Evolutionary conservation across 2,888 invertebrate species (phyloP).

Genomic region (Melinaea menophilus): DNA sequence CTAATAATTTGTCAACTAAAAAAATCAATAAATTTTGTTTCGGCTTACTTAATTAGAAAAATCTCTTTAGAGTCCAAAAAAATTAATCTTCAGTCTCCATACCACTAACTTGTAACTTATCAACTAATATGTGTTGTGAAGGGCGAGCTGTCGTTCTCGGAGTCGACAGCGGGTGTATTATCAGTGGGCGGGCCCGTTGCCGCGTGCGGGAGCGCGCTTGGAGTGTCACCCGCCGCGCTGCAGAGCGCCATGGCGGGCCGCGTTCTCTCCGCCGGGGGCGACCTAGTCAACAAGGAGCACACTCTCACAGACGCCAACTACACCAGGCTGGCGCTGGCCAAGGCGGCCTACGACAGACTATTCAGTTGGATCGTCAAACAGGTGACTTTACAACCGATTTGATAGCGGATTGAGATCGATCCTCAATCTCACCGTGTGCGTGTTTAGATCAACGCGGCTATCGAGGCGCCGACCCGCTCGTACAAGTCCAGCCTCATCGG

Average conservation of each 20-base stretch:
- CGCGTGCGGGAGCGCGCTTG: slow-evolving; percentile 71
- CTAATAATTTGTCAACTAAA: too few species aligned
- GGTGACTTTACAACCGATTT: slow-evolving; percentile 38
- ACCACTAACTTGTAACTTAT: too few species aligned
- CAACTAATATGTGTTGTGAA: slow-evolving; percentile 36
- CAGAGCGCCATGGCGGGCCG: slow-evolving; percentile 88
- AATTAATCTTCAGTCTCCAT: too few species aligned
- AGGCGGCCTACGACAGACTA: slow-evolving; percentile 96
- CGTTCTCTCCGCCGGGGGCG: slow-evolving; percentile 93
- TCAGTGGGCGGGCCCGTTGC: slow-evolving; percentile 65
- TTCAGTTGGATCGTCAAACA: slow-evolving; percentile 95
- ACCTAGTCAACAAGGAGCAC: slow-evolving; percentile 86
- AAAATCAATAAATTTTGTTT: too few species aligned
- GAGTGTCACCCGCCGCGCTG: slow-evolving; percentile 82
- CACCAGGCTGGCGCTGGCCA: slow-evolving; percentile 94
- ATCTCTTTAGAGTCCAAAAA: too few species aligned
- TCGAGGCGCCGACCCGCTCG: slow-evolving; percentile 83
- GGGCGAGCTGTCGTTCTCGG: slow-evolving; percentile 78
- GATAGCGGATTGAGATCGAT: too few species aligned
- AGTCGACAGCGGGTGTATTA: slow-evolving; percentile 80
- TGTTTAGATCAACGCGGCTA: slow-evolving; percentile 90
- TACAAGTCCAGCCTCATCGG: slow-evolving; percentile 91
- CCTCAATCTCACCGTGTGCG: not conserved
- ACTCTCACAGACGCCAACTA: slow-evolving; percentile 90
- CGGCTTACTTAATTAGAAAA: too few species aligned